phyloP scores from a whole-genome alignment of 2,797 vertebrate genomes.

The Protosalanx chinensis region DNA sequence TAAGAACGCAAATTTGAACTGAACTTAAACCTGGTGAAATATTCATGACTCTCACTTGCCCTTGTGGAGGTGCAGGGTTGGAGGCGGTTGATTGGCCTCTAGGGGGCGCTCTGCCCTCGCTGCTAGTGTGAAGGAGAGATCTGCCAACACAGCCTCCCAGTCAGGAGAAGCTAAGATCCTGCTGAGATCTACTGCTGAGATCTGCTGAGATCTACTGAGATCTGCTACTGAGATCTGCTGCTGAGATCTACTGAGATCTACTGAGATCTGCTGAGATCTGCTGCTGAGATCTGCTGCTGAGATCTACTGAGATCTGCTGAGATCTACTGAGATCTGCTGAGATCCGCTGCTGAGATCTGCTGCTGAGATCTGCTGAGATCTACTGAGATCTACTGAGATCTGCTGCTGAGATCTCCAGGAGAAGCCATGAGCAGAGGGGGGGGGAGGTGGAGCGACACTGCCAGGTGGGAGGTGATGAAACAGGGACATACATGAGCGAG shows the following conservation, averaged over 20 bases:
- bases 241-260: background rate
- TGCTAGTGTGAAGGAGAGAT: background rate
- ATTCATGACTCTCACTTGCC: conserved; percentile 56
- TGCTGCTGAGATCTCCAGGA: no score
- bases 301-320: no score
- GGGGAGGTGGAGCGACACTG: background rate
- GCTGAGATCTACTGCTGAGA: no score
- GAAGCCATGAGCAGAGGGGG: no score
- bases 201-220: no score
- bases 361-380: no score
- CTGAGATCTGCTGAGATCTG: no score
- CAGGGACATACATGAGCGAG: background rate
- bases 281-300: no score
- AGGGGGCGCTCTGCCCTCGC: conserved; percentile 61
- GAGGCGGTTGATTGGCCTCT: conserved; percentile 38
- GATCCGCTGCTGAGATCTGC: no score
- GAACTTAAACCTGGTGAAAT: conserved; percentile 69
- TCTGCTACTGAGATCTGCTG: background rate
- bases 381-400: no score
- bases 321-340: no score
- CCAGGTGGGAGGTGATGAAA: conserved; percentile 7
- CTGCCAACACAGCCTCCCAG: background rate
- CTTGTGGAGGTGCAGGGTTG: conserved; percentile 3
- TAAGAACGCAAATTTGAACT: conserved; percentile 73
- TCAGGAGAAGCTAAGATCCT: background rate